Evolutionary conservation across 2,113 vertebrate genomes (phyloP), one percentile per base, ranked within the genome.

Genomic region (Protomyctophum bolini): DNA sequence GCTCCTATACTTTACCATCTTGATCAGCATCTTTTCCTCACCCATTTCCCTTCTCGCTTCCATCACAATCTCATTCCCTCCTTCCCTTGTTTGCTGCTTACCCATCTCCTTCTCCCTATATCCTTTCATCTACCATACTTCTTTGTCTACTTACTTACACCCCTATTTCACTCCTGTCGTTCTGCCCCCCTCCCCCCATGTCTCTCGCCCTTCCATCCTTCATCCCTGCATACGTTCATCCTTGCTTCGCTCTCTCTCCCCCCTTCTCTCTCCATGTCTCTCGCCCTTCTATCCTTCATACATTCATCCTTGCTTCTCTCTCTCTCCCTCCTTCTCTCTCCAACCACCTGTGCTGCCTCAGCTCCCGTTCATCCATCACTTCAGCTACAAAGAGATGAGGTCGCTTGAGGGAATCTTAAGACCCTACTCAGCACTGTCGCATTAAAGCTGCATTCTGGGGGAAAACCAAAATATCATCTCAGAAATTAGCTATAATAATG

Each of bases 331-430:
- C 10, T 6, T 41, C 7, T 29, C 45, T 63, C 45, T 52, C 66
- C 78, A 50, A 77, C 66, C 79, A 70, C 57, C 50, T 4, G 50
- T 69, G 49, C 60, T 73, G 66, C 61, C 66, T 33, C 50, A 0
- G 41, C 80, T 79, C 82, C 72, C 83, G 69, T 81, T 78, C 75
- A 67, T 81, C 79, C 68, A 75, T 87, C 87, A 77, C 68, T 6
- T 80, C 72, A 50, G 63, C 63, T 10, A 75, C 61, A 77, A 66
- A 81, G 70, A 81, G 76, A 72, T 56, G 45, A 60, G 61, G 66
- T 67, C 29, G 21, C 84, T 75, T 73, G 51, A 71, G 76, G 72
- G 63, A 84, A 83, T 83, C 81, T 67, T 41, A 41, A 78, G 50
- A 60, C 41, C 63, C 70, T 71, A 52, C 72, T 85, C 73, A 62